These are phyloP conservation scores for Operophtera brumata DNA, from an alignment of 2,888 invertebrate genomes.

Conservation along the genomic window DNA sequence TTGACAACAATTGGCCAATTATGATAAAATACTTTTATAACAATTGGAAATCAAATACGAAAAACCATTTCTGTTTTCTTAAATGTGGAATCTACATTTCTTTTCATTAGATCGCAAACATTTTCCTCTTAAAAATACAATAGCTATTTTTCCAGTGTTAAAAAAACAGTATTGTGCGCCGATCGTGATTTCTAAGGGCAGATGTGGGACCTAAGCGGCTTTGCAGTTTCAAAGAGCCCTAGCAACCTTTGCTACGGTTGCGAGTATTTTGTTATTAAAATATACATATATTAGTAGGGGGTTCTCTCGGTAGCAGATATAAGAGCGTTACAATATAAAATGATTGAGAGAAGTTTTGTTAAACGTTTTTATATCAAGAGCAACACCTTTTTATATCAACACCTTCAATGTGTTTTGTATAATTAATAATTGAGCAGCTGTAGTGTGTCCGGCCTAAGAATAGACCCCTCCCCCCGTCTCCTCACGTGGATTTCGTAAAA, in stretches of 20 bases:
- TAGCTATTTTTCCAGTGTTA: constrained; percentile 23
- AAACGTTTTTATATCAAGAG: background rate
- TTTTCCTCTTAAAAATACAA: constrained; percentile 25
- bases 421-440: too few relatives aligned
- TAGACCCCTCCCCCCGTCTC: too few relatives aligned
- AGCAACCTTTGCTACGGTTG: constrained; percentile 29
- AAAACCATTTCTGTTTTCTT: constrained; percentile 19
- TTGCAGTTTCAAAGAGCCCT: constrained; percentile 31
- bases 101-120: constrained; percentile 19
- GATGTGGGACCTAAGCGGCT: constrained; percentile 33
- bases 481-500: too few relatives aligned
- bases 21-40: constrained; percentile 1
- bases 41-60: constrained; percentile 5
- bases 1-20: background rate
- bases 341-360: background rate
- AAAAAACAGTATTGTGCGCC: constrained; percentile 26
- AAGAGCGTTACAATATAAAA: constrained; percentile 22
- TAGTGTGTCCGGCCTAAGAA: too few relatives aligned
- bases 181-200: constrained; percentile 27
- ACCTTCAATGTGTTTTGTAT: background rate
- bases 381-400: background rate
- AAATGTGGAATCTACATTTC: constrained; percentile 22
- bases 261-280: constrained; percentile 18
- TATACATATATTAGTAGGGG: constrained; percentile 16
- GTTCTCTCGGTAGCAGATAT: constrained; percentile 23